Evolutionary conservation across 2,888 invertebrate genomes (phyloP).

Genomic region (Philereme vetulata): DNA sequence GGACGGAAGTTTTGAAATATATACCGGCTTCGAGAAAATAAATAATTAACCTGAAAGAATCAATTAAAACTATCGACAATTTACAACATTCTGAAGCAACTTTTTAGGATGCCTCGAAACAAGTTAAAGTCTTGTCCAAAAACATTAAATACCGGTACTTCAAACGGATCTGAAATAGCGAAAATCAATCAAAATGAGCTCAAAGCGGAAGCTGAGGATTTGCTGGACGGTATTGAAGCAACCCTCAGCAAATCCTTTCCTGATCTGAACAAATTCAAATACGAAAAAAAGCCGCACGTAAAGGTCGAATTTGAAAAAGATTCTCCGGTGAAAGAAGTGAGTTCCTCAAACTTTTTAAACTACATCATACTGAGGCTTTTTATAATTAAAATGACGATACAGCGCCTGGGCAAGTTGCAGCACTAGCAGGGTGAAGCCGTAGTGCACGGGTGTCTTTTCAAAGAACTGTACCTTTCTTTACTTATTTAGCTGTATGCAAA

Average conservation of each 20-base stretch:
- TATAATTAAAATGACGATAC: too few species aligned
- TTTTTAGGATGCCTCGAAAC: slow-evolving; percentile 57
- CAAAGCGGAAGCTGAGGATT: slow-evolving; percentile 39
- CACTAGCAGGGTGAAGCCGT: too few species aligned
- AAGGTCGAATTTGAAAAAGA: slow-evolving; percentile 70
- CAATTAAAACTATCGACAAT: slow-evolving; percentile 2
- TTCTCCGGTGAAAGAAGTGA: slow-evolving; percentile 51
- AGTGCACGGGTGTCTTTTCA: too few species aligned
- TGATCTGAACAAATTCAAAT: slow-evolving; percentile 63
- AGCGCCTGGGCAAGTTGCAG: too few species aligned
- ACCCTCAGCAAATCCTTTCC: slow-evolving; percentile 38
- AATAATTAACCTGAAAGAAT: not conserved
- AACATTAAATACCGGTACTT: slow-evolving; percentile 9
- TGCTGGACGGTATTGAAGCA: slow-evolving; percentile 35
- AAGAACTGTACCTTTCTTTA: too few species aligned
- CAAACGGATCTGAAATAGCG: slow-evolving; percentile 8
- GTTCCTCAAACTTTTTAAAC: too few species aligned
- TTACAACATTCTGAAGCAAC: slow-evolving; percentile 6
- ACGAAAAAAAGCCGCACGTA: slow-evolving; percentile 66
- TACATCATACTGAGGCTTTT: too few species aligned
- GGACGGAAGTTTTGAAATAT: too few species aligned
- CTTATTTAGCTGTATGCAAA: too few species aligned
- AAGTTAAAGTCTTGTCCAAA: slow-evolving; percentile 43
- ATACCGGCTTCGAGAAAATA: too few species aligned
- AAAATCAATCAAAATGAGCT: slow-evolving; percentile 21